Evolutionary conservation across 2,797 vertebrate species (phyloP), one percentile per base, ranked within the genome.

Genomic region (Pagetopsis macropterus): DNA sequence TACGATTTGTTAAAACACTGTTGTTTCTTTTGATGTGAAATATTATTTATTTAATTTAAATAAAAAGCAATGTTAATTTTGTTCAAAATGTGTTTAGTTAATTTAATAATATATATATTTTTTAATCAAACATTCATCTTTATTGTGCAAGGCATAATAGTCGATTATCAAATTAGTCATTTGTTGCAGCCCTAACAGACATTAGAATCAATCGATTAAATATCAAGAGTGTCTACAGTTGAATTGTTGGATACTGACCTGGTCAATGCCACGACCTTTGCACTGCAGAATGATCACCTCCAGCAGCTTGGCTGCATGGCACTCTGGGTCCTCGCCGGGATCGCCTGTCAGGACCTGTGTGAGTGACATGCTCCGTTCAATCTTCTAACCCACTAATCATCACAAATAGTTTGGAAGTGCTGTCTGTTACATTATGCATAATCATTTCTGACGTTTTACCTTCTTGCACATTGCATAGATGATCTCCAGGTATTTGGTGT

Each of bases 401-500:
- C 13, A 58, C 57, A 48, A 50, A 68, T 16, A 37, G 41, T 12
- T 9, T 17, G 11, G 16, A 45, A 41, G 13, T 11, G 12, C 19
- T n/a, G 21, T 23, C 2, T 6, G 8, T 17, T 1, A 13, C 5
- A 49, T 41, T 43, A 16, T 14, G 14, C 17, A 10, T 55, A 1
- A 56, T 13, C 11, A 6, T 5, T 7, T 37, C 44, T 48, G 48
- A 1, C 2, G 7, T 46, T 43, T 77, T 93, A 99, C 98, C 97
- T 99, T 99, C 94, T 99, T 99, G 93, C 98, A 99, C 98, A 99
- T 99, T 93, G 94, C 98, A 89, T 98, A 99, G 88, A 99, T 99
- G 90, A 99, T 97, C 93, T 99, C 98, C 93, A 99, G 95, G 75
- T 98, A 99, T 91, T 99, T 99, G 79, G 98, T 99, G 90, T 99